Conservation (phyloP, 2,888 invertebrate genomes). For the Reticulitermes lucifugus region DNA sequence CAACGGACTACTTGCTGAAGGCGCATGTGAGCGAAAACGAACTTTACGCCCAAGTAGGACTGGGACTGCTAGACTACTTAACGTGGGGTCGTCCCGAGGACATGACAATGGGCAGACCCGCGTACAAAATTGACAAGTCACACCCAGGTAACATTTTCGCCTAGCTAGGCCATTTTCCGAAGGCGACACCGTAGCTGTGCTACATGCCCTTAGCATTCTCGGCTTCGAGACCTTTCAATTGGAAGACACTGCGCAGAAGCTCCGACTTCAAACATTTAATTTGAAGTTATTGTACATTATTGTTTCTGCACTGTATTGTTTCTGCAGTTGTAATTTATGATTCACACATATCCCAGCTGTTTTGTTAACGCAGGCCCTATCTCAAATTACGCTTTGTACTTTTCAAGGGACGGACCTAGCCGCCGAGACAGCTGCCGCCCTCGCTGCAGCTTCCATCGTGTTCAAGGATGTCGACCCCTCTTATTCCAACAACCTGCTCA, state of each 20-base stretch:
- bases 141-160: conserved; percentile 22
- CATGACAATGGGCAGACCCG: conserved; percentile 57
- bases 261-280: too few species aligned
- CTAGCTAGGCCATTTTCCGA: too few species aligned
- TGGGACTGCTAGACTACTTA: conserved; percentile 59
- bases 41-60: conserved; percentile 60
- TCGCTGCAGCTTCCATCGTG: conserved; percentile 59
- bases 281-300: too few species aligned
- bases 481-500: conserved; percentile 43
- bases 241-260: too few species aligned
- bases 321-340: background rate
- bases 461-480: conserved; percentile 54
- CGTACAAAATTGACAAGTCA: conserved; percentile 51
- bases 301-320: too few species aligned
- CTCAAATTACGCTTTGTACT: background rate
- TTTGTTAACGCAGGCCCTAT: background rate
- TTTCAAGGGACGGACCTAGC: conserved; percentile 60
- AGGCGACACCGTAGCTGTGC: too few species aligned
- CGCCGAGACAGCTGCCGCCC: conserved; percentile 61
- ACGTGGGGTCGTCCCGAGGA: conserved; percentile 60
- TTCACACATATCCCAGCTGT: background rate
- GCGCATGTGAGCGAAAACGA: conserved; percentile 58
- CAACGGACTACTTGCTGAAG: conserved; percentile 60
- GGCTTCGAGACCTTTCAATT: too few species aligned
- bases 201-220: too few species aligned